Evolutionary conservation across 2,888 invertebrate species (phyloP).

Genomic region (Acanthosepion esculentum): DNA sequence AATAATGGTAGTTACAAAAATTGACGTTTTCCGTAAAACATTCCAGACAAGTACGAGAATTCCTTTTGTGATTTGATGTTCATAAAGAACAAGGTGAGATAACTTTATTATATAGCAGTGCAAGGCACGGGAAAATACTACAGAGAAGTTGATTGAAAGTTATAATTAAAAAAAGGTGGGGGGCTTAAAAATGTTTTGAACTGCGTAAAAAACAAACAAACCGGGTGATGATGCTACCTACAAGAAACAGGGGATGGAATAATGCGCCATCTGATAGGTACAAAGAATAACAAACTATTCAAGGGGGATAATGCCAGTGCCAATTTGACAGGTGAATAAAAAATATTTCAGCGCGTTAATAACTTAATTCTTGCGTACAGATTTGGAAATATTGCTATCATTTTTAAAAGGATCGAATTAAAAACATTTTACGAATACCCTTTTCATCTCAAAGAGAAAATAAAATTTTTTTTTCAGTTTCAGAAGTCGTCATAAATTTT

Average conservation of each 20-base stretch:
- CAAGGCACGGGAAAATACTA: background rate
- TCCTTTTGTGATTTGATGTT: no score
- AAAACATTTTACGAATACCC: background rate
- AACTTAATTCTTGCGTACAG: background rate
- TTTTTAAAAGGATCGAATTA: background rate
- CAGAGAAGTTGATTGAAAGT: background rate
- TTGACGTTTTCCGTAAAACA: no score
- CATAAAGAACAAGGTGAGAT: no score
- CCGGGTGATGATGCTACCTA: background rate
- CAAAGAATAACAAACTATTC: background rate
- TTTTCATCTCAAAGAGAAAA: no score
- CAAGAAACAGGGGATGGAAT: background rate
- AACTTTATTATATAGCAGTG: background rate
- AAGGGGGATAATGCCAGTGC: background rate
- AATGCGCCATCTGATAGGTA: background rate
- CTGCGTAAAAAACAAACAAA: background rate
- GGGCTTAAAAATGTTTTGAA: background rate
- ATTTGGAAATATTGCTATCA: background rate
- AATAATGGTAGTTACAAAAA: no score
- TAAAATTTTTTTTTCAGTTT: no score
- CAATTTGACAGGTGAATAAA: constrained; percentile 1
- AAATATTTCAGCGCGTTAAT: background rate
- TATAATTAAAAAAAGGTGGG: background rate
- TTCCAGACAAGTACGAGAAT: no score
- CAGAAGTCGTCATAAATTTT: no score